Evolutionary conservation across 2,888 invertebrate genomes (phyloP).

Genomic region (Catocala sponsa): DNA sequence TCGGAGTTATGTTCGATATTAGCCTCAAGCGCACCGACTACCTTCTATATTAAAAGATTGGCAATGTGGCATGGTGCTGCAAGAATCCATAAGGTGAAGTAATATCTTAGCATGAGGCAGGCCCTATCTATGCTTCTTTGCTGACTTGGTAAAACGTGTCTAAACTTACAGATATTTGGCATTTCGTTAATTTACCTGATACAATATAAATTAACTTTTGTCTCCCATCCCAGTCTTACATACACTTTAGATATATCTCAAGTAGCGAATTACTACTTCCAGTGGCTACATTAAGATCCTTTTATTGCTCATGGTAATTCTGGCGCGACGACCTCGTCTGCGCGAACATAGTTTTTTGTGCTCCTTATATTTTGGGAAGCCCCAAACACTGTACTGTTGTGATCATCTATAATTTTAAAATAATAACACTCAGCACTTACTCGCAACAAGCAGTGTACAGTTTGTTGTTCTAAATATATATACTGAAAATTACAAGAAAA

Average conservation of each 20-base stretch:
- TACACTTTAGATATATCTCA: conserved; percentile 1
- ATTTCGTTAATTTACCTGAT: neutral
- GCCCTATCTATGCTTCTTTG: no score
- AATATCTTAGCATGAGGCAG: no score
- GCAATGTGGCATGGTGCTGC: no score
- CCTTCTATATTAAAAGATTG: no score
- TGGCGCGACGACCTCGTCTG: conserved; percentile 67
- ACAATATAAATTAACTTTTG: neutral
- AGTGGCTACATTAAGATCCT: conserved; percentile 20
- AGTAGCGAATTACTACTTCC: conserved; percentile 8
- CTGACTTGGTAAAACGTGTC: no score
- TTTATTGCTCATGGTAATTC: conserved; percentile 24
- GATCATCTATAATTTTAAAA: conserved; percentile 52
- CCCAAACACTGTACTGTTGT: conserved; percentile 56
- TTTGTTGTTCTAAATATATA: neutral
- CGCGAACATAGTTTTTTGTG: conserved; percentile 66
- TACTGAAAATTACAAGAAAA: conserved; percentile 2
- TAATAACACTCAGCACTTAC: conserved; percentile 48
- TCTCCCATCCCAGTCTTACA: neutral
- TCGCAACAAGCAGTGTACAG: conserved; percentile 14
- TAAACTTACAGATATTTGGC: no score
- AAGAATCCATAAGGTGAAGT: no score
- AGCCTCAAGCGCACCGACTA: no score
- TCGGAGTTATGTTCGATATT: no score
- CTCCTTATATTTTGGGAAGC: conserved; percentile 65